Evolutionary conservation across 2,113 vertebrate species (phyloP), one percentile per base, ranked within the genome.

Genomic region (Carlito syrichta): DNA sequence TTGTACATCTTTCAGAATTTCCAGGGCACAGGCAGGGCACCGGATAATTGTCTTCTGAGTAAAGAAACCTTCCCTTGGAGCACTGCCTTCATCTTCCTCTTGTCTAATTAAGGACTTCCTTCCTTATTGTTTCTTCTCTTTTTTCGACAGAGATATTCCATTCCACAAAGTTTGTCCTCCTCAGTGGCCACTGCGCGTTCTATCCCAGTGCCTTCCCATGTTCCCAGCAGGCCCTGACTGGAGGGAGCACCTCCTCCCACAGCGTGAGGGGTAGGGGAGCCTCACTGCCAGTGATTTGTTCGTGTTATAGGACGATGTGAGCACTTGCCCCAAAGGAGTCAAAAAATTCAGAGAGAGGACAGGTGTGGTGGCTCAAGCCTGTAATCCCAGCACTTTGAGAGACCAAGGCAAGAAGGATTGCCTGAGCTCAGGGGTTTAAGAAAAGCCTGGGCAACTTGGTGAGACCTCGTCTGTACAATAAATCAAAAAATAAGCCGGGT

Each of bases 11-110:
- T 30, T 87, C 40, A 17, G 6, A 40, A 69, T 76, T n/a, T 76
- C 54, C 52, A 71, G 76, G 0, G 10, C 17, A 0, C 12, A 22
- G 25, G 2, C 32, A n/a, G 48, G 1, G 27, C 6, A 5, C 32
- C 22, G 2, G 54, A 63, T n/a, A 62, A 9, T 35, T 66, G 8
- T 30, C 83, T 52, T 52, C 48, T 45, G 17, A 35, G 27, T 23
- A 50, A 63, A 83, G 60, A 63, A 48, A 17, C 1, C 6, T 69
- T 83, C 58, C 6, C 35, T 27, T 58, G 22, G 25, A 66, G 32
- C 6, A 20, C 20, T 62, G 50, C 7, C 22, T 30, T 52, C 3
- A 45, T 20, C 20, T 4, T 2, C 7, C 2, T 74, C 35, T 52
- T 32, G 6, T 30, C 38, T 16, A n/a, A 60, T 74, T 25, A 68